Conservation (phyloP, 2,113 vertebrate genomes). For the Ammospiza caudacuta region DNA sequence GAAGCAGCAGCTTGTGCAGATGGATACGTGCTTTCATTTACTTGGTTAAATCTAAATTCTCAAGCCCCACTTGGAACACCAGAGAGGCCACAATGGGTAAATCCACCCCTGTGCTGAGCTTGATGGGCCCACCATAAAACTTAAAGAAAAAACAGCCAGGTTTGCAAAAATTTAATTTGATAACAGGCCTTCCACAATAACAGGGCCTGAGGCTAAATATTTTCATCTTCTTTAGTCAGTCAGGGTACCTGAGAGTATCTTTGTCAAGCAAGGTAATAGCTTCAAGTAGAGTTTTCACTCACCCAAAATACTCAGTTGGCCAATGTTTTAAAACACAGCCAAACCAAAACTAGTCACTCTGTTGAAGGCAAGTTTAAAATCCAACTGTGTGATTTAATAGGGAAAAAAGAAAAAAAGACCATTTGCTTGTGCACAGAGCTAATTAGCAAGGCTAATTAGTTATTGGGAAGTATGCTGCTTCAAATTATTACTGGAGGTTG, state of each 20-base stretch:
- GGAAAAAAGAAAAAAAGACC: no score
- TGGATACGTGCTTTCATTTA: neutral
- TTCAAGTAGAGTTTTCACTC: neutral
- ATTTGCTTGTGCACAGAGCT: neutral
- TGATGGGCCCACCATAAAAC: rapidly evolving
- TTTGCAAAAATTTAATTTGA: neutral
- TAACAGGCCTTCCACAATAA: neutral
- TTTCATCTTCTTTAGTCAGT: neutral
- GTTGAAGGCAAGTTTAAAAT: neutral
- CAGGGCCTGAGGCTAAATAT: neutral
- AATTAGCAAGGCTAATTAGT: neutral
- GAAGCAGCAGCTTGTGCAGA: neutral
- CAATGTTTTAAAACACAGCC: neutral
- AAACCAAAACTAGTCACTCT: neutral
- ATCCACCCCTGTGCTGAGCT: rapidly evolving
- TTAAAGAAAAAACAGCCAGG: neutral
- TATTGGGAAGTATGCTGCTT: neutral
- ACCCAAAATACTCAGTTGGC: neutral
- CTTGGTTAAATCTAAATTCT: neutral
- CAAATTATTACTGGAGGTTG: neutral
- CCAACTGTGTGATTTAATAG: neutral
- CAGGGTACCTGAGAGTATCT: neutral
- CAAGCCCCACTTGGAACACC: rapidly evolving
- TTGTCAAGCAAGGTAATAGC: neutral
- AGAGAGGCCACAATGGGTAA: neutral